Percentiles rank a stretch among this genome's conserved stretches.
Evolutionary conservation across 2,888 invertebrate genomes (phyloP).

Genomic region (Hypercompe scribonia): DNA sequence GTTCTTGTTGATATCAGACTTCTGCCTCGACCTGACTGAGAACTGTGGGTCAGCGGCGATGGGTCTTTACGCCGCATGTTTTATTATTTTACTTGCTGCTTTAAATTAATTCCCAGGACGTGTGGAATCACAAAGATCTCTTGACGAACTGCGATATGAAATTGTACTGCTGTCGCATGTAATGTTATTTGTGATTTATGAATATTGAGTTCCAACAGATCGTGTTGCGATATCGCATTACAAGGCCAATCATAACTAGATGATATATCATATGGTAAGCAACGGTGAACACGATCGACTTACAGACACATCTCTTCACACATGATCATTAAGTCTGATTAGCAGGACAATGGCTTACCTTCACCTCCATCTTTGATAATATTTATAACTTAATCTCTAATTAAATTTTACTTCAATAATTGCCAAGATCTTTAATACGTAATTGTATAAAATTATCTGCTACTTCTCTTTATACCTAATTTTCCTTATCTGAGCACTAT

Average conservation of each 20-base stretch:
- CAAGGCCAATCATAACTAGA: constrained; percentile 76
- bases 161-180: constrained; percentile 65
- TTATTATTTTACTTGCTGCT: constrained; percentile 31
- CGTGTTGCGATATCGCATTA: constrained; percentile 77
- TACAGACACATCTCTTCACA: constrained; percentile 57
- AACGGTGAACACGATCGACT: constrained; percentile 76
- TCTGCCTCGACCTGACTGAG: constrained; percentile 70
- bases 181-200: constrained; percentile 72
- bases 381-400: constrained; percentile 58
- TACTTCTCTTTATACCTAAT: constrained; percentile 39
- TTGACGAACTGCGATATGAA: constrained; percentile 66
- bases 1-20: constrained; percentile 77
- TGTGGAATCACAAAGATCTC: constrained; percentile 65
- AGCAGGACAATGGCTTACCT: constrained; percentile 55
- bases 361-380: constrained; percentile 64
- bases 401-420: constrained; percentile 49
- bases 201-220: constrained; percentile 72
- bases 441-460: constrained; percentile 31
- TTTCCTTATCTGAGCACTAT: constrained; percentile 48
- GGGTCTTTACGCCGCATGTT: constrained; percentile 77
- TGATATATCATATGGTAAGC: constrained; percentile 83
- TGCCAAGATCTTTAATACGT: constrained; percentile 21
- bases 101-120: constrained; percentile 53
- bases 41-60: constrained; percentile 51
- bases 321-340: constrained; percentile 59